A percentile compares a stretch with the other conserved stretches of the same genome.
Evolutionary conservation across 1,140 invertebrate species (phyloP).

Genomic region (Micrasema longulum): DNA sequence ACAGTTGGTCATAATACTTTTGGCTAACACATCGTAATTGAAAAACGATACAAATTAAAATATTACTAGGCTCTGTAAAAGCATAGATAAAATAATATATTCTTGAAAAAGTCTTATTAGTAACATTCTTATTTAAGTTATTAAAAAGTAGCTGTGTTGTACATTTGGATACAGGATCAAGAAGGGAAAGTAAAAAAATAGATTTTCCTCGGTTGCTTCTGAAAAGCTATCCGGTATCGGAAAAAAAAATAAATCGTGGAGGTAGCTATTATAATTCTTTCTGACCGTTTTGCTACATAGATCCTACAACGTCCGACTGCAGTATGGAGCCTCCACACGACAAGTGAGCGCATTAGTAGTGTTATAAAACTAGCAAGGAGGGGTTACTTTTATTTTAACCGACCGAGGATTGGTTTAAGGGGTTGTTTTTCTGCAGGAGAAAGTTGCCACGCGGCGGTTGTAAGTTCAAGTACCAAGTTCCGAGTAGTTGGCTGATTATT

Average conservation of each 20-base stretch:
- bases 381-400: slow-evolving; percentile 22
- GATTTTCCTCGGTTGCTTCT: not conserved
- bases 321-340: slow-evolving; percentile 3
- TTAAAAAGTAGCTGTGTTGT: too few relatives aligned
- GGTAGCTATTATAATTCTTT: slow-evolving; percentile 9
- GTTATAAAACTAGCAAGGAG: slow-evolving; percentile 43
- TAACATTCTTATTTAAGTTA: too few relatives aligned
- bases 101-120: too few relatives aligned
- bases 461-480: slow-evolving; percentile 25
- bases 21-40: too few relatives aligned
- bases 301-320: not conserved
- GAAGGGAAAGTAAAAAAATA: not conserved
- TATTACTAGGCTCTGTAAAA: too few relatives aligned
- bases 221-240: not conserved
- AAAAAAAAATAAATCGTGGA: slow-evolving; percentile 8
- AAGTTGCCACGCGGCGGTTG: slow-evolving; percentile 19
- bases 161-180: too few relatives aligned
- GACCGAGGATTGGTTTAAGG: slow-evolving; percentile 24
- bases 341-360: slow-evolving; percentile 36
- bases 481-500: not conserved
- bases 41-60: too few relatives aligned
- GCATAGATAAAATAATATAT: too few relatives aligned
- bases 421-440: slow-evolving; percentile 25
- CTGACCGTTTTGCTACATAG: not conserved
- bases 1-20: too few relatives aligned